Percentiles rank a stretch among this genome's conserved stretches.
Evolutionary conservation across 2,113 vertebrate species (phyloP).

Genomic region (Columba janthina): DNA sequence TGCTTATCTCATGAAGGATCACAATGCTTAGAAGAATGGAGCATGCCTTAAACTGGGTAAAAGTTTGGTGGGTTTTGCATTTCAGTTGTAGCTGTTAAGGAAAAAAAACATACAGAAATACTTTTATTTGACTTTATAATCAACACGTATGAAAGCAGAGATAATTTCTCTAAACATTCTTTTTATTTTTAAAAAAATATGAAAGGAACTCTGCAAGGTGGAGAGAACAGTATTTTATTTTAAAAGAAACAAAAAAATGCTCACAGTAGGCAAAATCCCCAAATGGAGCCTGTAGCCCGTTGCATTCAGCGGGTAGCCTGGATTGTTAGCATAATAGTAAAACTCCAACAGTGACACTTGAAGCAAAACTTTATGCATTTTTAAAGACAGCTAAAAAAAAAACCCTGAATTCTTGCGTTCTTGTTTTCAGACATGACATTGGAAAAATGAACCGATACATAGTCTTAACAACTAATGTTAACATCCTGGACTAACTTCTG

Average conservation of each 20-base stretch:
- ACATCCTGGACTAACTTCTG: neutral
- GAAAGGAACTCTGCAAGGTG: slow-evolving; percentile 4
- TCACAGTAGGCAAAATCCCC: slow-evolving; percentile 64
- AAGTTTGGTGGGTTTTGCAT: neutral
- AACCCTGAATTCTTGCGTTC: neutral
- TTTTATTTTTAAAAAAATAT: slow-evolving; percentile 22
- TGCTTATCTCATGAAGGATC: neutral
- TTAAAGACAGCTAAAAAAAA: slow-evolving; percentile 53
- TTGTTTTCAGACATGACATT: slow-evolving; percentile 1
- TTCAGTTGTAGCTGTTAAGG: neutral
- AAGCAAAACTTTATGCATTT: slow-evolving; percentile 68
- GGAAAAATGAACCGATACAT: neutral
- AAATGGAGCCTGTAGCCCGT: slow-evolving; percentile 24
- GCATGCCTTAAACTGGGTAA: neutral
- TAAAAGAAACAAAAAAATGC: slow-evolving; percentile 45
- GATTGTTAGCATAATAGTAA: slow-evolving; percentile 61
- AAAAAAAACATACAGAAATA: neutral
- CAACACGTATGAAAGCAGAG: neutral
- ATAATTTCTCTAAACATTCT: slow-evolving; percentile 16
- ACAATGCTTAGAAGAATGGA: neutral
- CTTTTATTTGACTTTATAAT: neutral
- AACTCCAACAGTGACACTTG: slow-evolving; percentile 62
- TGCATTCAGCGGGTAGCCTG: slow-evolving; percentile 46
- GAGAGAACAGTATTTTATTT: slow-evolving; percentile 27
- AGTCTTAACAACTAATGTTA: neutral